Conservation (phyloP, 2,797 vertebrate genomes). For the Xerus rutilus region DNA sequence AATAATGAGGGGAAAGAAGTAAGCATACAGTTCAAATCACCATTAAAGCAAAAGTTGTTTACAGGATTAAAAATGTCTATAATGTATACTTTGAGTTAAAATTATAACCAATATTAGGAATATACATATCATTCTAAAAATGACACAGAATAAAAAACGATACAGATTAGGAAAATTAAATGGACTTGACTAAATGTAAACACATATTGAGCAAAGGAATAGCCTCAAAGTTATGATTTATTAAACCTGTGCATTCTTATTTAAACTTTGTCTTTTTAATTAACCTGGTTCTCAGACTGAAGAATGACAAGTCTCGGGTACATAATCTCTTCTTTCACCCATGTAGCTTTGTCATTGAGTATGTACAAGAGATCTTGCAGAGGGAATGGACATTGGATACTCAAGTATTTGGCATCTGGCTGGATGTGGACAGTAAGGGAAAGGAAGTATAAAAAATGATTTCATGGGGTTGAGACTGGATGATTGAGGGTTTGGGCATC, state of each 20-base stretch:
- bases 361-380: not conserved
- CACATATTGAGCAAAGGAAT: not conserved
- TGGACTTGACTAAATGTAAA: not conserved
- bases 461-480: not conserved
- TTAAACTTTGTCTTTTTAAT: not conserved
- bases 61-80: not conserved
- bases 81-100: constrained; percentile 52
- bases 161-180: constrained; percentile 18
- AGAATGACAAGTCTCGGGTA: not conserved
- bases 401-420: not conserved
- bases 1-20: not conserved
- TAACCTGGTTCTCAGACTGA: not conserved
- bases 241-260: not conserved
- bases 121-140: not conserved
- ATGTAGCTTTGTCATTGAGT: not conserved
- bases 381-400: not conserved
- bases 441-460: not conserved
- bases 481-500: not conserved
- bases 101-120: not conserved
- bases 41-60: constrained; percentile 28
- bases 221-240: constrained; percentile 4
- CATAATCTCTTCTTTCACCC: not conserved
- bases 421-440: not conserved
- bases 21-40: not conserved
- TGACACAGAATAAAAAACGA: not conserved